A percentile compares a stretch with the other conserved stretches of the same genome.
Evolutionary conservation across 2,113 vertebrate species (phyloP).

Genomic region (Alaudala cheleensis): DNA sequence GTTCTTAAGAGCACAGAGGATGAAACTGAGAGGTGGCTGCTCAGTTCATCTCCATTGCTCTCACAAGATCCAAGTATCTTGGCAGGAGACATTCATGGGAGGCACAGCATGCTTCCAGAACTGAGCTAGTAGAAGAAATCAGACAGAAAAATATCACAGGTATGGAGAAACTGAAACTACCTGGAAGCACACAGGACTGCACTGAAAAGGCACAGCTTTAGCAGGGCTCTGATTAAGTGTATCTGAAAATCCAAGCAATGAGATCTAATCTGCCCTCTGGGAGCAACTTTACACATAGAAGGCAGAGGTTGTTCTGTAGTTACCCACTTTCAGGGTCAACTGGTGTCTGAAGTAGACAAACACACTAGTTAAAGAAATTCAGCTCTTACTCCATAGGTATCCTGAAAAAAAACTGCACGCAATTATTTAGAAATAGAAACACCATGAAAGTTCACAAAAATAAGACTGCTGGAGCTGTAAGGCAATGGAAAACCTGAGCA

Average conservation of each 20-base stretch:
- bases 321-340: not conserved
- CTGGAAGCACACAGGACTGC: not conserved
- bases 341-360: not conserved
- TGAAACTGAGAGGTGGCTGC: not conserved
- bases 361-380: not conserved
- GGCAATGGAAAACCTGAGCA: slow-evolving; percentile 39
- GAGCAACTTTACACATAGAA: not conserved
- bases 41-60: not conserved
- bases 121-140: not conserved
- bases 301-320: not conserved
- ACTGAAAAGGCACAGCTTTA: not conserved
- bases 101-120: not conserved
- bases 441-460: not conserved
- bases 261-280: not conserved
- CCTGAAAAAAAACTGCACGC: not conserved
- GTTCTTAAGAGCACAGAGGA: not conserved
- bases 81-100: not conserved
- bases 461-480: not conserved
- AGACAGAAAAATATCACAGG: not conserved
- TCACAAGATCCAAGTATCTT: not conserved
- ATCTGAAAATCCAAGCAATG: not conserved
- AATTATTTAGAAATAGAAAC: not conserved
- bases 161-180: not conserved
- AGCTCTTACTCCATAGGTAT: not conserved
- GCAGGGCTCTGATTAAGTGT: not conserved